Conservation (phyloP, 2,797 vertebrate species). For the Syncerus caffer region DNA sequence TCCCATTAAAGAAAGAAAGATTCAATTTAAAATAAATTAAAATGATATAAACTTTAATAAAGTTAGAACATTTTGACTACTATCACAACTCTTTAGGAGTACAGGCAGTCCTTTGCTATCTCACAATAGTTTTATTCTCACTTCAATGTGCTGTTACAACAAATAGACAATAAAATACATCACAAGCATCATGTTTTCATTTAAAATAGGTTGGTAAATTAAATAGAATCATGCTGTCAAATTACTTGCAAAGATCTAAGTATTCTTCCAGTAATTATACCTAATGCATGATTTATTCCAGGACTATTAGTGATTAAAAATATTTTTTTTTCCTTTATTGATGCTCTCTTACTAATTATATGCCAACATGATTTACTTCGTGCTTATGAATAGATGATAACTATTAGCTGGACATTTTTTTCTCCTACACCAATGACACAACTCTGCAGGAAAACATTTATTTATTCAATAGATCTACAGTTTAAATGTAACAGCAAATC, state of each 20-base stretch:
- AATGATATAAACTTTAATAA: not conserved
- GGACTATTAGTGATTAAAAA: slow-evolving; percentile 53
- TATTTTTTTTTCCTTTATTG: slow-evolving; percentile 63
- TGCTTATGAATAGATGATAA: slow-evolving; percentile 54
- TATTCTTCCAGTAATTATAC: slow-evolving; percentile 52
- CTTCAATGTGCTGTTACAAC: not conserved
- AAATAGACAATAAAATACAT: not conserved
- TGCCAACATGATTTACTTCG: slow-evolving; percentile 52
- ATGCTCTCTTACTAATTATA: slow-evolving; percentile 62
- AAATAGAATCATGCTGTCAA: slow-evolving; percentile 26
- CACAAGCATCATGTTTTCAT: not conserved
- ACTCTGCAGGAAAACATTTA: not conserved
- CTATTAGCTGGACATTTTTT: slow-evolving; percentile 37
- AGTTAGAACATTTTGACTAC: not conserved
- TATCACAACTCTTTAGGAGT: not conserved
- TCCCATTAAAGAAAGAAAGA: not conserved
- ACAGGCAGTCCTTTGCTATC: not conserved
- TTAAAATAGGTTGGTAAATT: slow-evolving; percentile 50
- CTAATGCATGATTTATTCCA: slow-evolving; percentile 57
- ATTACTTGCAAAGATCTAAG: slow-evolving; percentile 36
- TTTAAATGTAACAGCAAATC: slow-evolving; percentile 25
- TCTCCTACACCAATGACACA: not conserved
- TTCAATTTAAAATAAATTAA: not conserved
- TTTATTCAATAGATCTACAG: slow-evolving; percentile 20
- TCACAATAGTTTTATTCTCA: not conserved